Conservation (phyloP, 2,888 invertebrate genomes). For the Oscheius myriophilus region DNA sequence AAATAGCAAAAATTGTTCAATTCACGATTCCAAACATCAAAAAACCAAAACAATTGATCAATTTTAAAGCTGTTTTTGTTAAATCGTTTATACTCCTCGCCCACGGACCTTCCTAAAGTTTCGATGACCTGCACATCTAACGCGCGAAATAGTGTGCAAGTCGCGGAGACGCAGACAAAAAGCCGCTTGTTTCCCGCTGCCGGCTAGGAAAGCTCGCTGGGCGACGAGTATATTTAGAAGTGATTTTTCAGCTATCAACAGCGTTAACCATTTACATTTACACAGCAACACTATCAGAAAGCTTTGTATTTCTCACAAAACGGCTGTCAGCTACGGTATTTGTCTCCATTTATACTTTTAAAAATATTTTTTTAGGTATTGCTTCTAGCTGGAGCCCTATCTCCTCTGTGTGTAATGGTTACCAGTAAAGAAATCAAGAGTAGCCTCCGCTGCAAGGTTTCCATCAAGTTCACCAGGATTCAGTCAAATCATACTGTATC, state of each 20-base stretch:
- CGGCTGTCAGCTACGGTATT: conserved; percentile 3
- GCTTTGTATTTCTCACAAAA: not conserved
- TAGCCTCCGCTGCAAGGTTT: not conserved
- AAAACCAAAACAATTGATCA: no score
- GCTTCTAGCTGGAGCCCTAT: conserved; percentile 9
- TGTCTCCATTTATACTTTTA: not conserved
- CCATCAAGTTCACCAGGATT: not conserved
- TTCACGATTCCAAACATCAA: no score
- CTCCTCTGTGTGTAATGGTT: conserved; percentile 12
- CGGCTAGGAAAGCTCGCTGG: no score
- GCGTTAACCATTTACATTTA: not conserved
- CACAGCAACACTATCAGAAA: not conserved
- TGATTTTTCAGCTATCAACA: not conserved
- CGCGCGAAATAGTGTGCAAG: no score
- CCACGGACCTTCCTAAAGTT: no score
- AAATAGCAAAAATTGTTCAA: no score
- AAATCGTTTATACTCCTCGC: no score
- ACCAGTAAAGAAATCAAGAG: conserved; percentile 10
- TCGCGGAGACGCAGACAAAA: no score
- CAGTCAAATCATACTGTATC: not conserved
- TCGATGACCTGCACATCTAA: no score
- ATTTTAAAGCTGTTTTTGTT: no score
- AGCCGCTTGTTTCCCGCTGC: no score
- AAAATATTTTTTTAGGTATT: not conserved
- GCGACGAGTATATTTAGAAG: no score